Percentiles rank a stretch among this genome's conserved stretches.
phyloP scores from a whole-genome alignment of 2,797 vertebrate species.

The Anas acuta region DNA sequence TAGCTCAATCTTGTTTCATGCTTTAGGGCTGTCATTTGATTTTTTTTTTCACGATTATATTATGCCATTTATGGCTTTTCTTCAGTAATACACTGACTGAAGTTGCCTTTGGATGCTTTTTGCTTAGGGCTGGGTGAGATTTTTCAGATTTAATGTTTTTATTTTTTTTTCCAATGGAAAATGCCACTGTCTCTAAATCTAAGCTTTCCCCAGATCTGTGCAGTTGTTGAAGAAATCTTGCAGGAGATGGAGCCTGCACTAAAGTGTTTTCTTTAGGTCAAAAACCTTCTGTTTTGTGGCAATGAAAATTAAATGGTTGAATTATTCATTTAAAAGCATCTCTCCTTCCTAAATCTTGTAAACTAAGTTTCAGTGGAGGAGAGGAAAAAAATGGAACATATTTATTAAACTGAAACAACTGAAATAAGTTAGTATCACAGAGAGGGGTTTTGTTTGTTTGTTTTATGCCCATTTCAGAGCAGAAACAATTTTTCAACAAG shows the following conservation, averaged over 20 bases:
- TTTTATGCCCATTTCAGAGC: constrained; percentile 21
- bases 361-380: background rate
- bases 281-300: background rate
- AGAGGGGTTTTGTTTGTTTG: constrained; percentile 42
- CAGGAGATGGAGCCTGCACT: background rate
- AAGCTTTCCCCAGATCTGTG: background rate
- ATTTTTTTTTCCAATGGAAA: background rate
- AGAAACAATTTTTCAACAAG: constrained; percentile 29
- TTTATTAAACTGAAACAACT: constrained; percentile 16
- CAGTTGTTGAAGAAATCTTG: background rate
- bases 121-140: background rate
- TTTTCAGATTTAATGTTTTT: background rate
- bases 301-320: constrained; percentile 18
- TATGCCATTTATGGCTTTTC: constrained; percentile 3
- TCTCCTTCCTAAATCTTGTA: background rate
- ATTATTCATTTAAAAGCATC: constrained; percentile 17
- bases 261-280: background rate
- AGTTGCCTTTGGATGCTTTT: background rate
- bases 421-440: background rate
- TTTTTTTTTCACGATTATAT: background rate
- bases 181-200: background rate
- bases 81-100: background rate
- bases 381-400: background rate
- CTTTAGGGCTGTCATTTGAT: background rate
- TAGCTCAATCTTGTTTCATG: background rate